Conservation (phyloP, 2,888 invertebrate genomes). For the Bruchidius siliquastri region DNA sequence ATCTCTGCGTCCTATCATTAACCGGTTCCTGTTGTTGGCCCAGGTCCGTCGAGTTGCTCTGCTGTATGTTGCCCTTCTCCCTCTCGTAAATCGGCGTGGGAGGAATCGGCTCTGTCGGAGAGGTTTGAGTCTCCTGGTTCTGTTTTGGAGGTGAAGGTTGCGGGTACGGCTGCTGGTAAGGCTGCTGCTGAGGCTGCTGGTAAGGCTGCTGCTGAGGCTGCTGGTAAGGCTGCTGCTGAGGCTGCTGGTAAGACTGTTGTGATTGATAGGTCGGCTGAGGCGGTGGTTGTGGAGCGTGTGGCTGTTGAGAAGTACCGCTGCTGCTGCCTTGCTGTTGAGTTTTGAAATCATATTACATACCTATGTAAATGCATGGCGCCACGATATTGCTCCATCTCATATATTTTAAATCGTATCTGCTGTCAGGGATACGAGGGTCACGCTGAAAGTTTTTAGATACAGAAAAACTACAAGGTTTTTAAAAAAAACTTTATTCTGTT, state of each 20-base stretch:
- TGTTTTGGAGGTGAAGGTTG: constrained; percentile 10
- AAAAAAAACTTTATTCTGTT: no score
- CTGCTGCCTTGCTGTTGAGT: constrained; percentile 6
- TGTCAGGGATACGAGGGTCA: no score
- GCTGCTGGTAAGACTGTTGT: constrained; percentile 21
- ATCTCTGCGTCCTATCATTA: constrained; percentile 61
- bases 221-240: constrained; percentile 23
- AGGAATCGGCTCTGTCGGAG: constrained; percentile 11
- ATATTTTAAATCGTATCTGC: no score
- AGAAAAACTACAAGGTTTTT: no score
- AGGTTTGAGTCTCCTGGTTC: constrained; percentile 14
- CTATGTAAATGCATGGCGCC: no score
- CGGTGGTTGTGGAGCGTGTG: constrained; percentile 3
- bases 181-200: constrained; percentile 22
- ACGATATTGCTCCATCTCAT: no score
- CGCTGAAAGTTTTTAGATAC: no score
- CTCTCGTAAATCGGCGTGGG: constrained; percentile 36
- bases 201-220: constrained; percentile 22
- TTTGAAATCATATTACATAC: constrained; percentile 10
- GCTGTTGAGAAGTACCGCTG: constrained; percentile 2
- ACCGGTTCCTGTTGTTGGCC: constrained; percentile 62
- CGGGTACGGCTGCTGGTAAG: constrained; percentile 21
- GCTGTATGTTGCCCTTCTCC: constrained; percentile 38
- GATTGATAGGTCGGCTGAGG: constrained; percentile 1
- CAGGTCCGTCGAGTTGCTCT: constrained; percentile 73